A percentile compares a stretch with the other conserved stretches of the same genome.
These are phyloP conservation scores for Pteropus alecto DNA, from an alignment of 2,113 vertebrate species.

Conservation along the genomic window DNA sequence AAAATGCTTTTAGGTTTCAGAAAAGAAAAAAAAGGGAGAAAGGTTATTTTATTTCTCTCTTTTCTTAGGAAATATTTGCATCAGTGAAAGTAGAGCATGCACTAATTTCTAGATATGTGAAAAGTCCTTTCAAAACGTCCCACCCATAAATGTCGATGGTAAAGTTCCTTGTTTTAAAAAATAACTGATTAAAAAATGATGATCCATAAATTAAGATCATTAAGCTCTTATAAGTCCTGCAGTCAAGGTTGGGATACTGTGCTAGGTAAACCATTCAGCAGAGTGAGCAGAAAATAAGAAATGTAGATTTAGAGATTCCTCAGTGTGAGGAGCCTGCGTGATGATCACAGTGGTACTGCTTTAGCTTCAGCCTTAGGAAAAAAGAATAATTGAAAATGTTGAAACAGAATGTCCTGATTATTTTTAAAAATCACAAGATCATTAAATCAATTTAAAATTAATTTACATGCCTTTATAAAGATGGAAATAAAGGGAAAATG, in stretches of 20 bases:
- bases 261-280: background rate
- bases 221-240: background rate
- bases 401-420: background rate
- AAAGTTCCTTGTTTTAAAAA: conserved; percentile 44
- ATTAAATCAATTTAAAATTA: background rate
- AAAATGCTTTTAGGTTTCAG: conserved; percentile 80
- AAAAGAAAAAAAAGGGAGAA: conserved; percentile 31
- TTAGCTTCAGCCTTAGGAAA: background rate
- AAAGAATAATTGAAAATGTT: background rate
- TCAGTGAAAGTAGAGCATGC: conserved; percentile 57
- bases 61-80: conserved; percentile 72
- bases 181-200: conserved; percentile 35
- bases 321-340: background rate
- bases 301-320: background rate
- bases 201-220: conserved; percentile 36
- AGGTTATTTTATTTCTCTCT: conserved; percentile 74
- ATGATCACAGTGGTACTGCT: background rate
- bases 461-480: background rate
- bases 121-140: background rate
- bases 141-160: background rate
- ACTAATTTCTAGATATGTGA: conserved; percentile 50
- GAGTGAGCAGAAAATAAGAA: background rate
- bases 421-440: background rate
- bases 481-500: background rate
- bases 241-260: background rate